These are phyloP conservation scores for Hemicentrotus pulcherrimus DNA, from an alignment of 35 echinoderm and acorn worm genomes.

Conservation along the genomic window DNA sequence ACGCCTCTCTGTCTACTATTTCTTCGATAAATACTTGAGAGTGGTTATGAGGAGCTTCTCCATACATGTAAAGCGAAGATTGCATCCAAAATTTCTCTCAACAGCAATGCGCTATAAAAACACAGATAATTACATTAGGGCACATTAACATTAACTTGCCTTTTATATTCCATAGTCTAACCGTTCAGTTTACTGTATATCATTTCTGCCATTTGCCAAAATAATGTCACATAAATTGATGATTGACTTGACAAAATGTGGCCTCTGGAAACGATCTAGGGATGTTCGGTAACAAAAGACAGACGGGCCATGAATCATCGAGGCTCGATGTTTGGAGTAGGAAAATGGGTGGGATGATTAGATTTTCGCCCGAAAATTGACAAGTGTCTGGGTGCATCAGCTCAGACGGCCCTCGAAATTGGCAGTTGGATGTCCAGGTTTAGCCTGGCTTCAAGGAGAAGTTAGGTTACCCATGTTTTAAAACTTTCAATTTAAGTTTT, in stretches of 20 bases:
- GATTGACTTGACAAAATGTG: constrained; percentile 10
- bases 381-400: neutral
- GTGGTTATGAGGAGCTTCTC: no score
- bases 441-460: no score
- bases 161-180: neutral
- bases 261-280: neutral
- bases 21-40: no score
- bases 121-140: neutral
- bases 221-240: neutral
- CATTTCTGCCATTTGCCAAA: neutral
- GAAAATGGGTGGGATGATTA: constrained; percentile 10
- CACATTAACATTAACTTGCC: neutral
- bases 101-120: neutral
- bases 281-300: neutral
- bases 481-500: no score
- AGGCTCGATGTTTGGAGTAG: neutral
- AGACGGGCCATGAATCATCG: neutral
- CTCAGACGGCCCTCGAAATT: neutral
- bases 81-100: no score
- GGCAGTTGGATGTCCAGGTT: no score
- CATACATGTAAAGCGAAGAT: no score
- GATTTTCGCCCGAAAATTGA: neutral
- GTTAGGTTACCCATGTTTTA: no score
- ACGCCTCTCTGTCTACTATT: no score
- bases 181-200: neutral